phyloP scores from a whole-genome alignment of 2,113 vertebrate genomes.

The Marmota monax region DNA sequence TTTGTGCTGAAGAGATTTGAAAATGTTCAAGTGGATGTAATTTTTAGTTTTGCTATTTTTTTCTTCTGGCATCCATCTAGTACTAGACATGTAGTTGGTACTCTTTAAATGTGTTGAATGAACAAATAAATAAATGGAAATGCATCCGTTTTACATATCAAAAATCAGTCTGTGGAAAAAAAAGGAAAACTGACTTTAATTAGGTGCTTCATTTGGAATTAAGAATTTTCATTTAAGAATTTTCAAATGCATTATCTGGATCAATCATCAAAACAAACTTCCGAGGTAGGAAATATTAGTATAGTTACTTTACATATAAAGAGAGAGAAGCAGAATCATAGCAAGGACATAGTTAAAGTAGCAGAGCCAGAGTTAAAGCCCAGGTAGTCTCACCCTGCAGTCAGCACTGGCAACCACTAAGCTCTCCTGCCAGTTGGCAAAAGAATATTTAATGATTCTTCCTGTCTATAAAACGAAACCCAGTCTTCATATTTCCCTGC shows the following conservation, averaged over 20 bases:
- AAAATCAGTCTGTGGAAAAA: background rate
- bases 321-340: background rate
- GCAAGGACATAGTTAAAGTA: background rate
- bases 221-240: background rate
- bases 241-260: conserved; percentile 13
- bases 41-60: background rate
- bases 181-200: background rate
- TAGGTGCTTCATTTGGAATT: conserved; percentile 14
- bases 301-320: background rate
- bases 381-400: background rate
- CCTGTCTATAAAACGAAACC: background rate
- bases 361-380: background rate
- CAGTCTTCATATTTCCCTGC: background rate
- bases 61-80: background rate
- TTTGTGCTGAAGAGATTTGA: background rate
- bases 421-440: background rate
- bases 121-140: conserved; percentile 38
- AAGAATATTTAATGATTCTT: background rate
- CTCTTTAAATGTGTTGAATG: background rate
- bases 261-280: background rate
- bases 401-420: no score
- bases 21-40: background rate
- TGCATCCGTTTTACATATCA: background rate
- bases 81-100: background rate
- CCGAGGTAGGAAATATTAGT: background rate